Base-by-base conservation (phyloP, 1,140 invertebrate genomes). In the Potamilus streckersoni region DNA sequence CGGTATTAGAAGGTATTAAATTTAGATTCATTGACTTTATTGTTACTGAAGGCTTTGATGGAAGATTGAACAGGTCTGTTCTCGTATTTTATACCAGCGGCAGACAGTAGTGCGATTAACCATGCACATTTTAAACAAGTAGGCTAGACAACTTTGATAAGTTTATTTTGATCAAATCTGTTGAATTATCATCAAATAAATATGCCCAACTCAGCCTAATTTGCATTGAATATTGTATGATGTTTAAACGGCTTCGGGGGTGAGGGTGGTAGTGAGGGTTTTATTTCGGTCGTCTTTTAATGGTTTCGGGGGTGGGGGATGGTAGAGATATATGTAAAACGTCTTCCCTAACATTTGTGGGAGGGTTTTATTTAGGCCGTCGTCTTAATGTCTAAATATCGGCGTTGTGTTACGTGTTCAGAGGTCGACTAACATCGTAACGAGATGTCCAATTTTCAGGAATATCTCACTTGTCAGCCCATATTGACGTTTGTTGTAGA, bases 1-100 rank as follows among this genome's bases (percentile, higher is more conserved):
- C 87, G 17, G 83, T 86, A 65, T 75, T 89, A 69, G 86, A 86
- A 82, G 87, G 87, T 49, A 49, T 49, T 88, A 83, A 71, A 60
- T 75, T 17, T 4, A 72, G 14, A 14, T 64, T 70, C 11, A 2
- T 17, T 55, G 56, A n/a, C 19, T 27, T n/a, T 67, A 27, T 68
- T 65, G 16, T 27, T 58, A 58, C 65, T 20, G n/a, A 20, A 11
- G n/a, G 13, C 13, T 23, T 55, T 15, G 56, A 71, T 31, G 49
- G 16, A 49, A 15, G 19, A 23, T 17, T 56, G 38, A 57, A 77
- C 81, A 80, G 58, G 79, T 82, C 77, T 66, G 71, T 49, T 76
- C 79, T 79, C 74, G 81, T 79, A 65, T 61, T 55, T 19, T 61
- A 27, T 56, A 20, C 17, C 38, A 15, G 20, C 20, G 12, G 13